These are phyloP conservation scores for Mesochorus sp. DNA, from an alignment of 2,888 invertebrate genomes.

Conservation along the genomic window DNA sequence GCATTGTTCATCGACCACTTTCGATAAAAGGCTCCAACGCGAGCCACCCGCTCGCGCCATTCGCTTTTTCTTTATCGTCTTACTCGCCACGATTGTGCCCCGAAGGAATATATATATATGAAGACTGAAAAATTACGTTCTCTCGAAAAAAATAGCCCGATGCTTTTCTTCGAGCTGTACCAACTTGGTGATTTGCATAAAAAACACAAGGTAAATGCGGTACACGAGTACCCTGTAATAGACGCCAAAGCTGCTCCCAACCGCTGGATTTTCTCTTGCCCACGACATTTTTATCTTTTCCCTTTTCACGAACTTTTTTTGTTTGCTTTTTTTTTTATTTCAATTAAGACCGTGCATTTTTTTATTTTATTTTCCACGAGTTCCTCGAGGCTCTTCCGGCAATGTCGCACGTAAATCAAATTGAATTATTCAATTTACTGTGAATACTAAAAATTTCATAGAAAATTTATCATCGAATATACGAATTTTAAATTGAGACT, in stretches of 20 bases:
- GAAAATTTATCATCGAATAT: no score
- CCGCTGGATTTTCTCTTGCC: conserved; percentile 42
- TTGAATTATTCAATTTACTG: no score
- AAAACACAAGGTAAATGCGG: conserved; percentile 48
- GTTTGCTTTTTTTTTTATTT: conserved; percentile 1
- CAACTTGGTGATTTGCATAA: conserved; percentile 59
- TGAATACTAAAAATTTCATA: no score
- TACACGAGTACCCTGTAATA: conserved; percentile 38
- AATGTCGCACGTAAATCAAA: no score
- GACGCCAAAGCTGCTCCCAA: conserved; percentile 35
- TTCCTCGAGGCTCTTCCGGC: neutral
- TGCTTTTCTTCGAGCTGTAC: conserved; percentile 13
- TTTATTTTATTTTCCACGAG: neutral
- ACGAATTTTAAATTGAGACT: no score
- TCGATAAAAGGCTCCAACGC: conserved; percentile 67
- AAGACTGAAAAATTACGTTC: conserved; percentile 35
- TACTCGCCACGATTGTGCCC: conserved; percentile 40
- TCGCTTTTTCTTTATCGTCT: conserved; percentile 4
- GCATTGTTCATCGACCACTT: conserved; percentile 66
- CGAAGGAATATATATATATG: conserved; percentile 29
- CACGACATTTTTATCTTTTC: conserved; percentile 54
- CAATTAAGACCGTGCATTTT: conserved; percentile 28
- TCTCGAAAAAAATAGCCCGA: conserved; percentile 9
- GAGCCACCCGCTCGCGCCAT: neutral
- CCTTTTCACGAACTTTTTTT: no score